phyloP scores from a whole-genome alignment of 2,113 vertebrate genomes.

The Petroica traversi region DNA sequence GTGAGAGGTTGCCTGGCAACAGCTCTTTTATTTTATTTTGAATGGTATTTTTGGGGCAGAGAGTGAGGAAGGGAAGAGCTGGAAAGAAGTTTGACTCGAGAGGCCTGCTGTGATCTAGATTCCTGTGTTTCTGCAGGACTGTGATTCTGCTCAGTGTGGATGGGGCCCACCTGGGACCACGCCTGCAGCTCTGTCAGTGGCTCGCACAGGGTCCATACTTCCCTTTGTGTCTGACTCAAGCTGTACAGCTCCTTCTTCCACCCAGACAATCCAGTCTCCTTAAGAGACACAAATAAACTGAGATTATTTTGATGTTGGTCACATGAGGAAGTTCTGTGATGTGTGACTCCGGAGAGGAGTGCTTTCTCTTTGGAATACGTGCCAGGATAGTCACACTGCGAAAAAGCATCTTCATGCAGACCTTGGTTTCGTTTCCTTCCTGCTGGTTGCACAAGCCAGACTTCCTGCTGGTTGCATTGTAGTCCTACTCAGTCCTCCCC shows the following conservation, averaged over 20 bases:
- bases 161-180: fast-evolving
- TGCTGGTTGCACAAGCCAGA: background rate
- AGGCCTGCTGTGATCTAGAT: background rate
- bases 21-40: background rate
- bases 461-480: too few species aligned
- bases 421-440: background rate
- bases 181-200: fast-evolving
- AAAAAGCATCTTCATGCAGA: background rate
- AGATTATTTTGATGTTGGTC: background rate
- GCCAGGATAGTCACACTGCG: background rate
- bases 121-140: background rate
- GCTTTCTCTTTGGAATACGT: background rate
- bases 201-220: fast-evolving
- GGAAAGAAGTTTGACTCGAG: fast-evolving
- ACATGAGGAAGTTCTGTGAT: background rate
- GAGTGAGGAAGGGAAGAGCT: background rate
- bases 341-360: background rate
- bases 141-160: background rate
- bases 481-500: background rate
- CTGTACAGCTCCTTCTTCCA: background rate
- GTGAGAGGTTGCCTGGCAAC: slow-evolving; percentile 33
- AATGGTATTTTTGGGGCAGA: slow-evolving; percentile 1
- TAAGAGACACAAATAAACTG: background rate
- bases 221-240: background rate
- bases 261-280: background rate